Evolutionary conservation across 2,888 invertebrate species (phyloP).

Genomic region (Pseudococcus longispinus): DNA sequence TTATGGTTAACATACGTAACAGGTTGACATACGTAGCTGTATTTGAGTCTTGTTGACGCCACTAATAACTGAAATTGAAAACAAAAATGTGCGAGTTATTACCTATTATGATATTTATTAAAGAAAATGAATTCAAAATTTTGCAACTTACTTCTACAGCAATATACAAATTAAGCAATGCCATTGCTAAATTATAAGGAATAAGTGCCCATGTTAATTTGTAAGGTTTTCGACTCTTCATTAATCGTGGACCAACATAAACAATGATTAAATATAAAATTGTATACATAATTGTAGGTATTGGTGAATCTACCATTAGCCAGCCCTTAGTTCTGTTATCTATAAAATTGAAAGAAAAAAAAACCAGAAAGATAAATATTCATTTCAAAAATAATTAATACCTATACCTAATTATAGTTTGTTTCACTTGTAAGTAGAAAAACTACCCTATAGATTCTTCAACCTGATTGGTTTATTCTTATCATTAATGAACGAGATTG

Average conservation of each 20-base stretch:
- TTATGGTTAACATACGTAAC: slow-evolving; percentile 78
- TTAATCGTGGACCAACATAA: slow-evolving; percentile 79
- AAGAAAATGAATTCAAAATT: neutral
- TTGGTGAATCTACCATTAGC: slow-evolving; percentile 83
- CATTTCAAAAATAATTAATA: too few species aligned
- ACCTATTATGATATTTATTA: too few species aligned
- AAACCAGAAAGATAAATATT: too few species aligned
- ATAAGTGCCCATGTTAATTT: slow-evolving; percentile 78
- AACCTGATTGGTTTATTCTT: too few species aligned
- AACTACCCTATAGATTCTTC: too few species aligned
- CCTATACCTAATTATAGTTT: too few species aligned
- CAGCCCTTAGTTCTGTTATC: slow-evolving; percentile 84
- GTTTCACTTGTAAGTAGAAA: too few species aligned
- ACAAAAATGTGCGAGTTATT: too few species aligned
- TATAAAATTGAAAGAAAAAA: slow-evolving; percentile 61
- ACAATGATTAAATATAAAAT: slow-evolving; percentile 78
- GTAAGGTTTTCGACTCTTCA: slow-evolving; percentile 79
- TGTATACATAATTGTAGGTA: slow-evolving; percentile 75
- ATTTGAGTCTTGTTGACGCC: slow-evolving; percentile 76
- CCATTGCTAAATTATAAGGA: slow-evolving; percentile 85
- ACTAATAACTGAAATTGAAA: slow-evolving; percentile 67
- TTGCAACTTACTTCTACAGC: slow-evolving; percentile 71
- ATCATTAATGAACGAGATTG: too few species aligned
- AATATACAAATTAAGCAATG: slow-evolving; percentile 82
- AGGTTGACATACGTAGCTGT: slow-evolving; percentile 87